A percentile compares a stretch with the other conserved stretches of the same genome.
Evolutionary conservation across 2,888 invertebrate genomes (phyloP).

Genomic region (Netelia fuscicornis): DNA sequence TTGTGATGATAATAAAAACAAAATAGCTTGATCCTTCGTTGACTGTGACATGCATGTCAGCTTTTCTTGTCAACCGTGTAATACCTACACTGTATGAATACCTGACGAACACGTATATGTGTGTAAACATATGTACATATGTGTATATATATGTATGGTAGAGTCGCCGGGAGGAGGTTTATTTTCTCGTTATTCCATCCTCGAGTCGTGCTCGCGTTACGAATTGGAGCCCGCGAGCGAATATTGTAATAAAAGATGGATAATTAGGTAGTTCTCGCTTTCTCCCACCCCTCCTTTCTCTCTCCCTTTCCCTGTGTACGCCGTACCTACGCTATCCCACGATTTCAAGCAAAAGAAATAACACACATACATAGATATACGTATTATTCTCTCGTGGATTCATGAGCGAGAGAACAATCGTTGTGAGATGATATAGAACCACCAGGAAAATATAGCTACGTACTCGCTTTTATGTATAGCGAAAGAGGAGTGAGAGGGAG

Average conservation of each 20-base stretch:
- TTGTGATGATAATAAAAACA: not conserved
- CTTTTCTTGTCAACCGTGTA: conserved; percentile 20
- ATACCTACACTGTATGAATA: not conserved
- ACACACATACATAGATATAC: not conserved
- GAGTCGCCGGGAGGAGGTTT: conserved; percentile 54
- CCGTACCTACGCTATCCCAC: not conserved
- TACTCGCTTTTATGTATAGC: conserved; percentile 23
- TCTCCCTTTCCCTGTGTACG: not conserved
- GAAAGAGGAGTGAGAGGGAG: not conserved
- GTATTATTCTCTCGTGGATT: conserved; percentile 22
- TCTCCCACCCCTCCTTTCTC: not conserved
- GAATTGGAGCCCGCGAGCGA: conserved; percentile 71
- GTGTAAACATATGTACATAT: not conserved
- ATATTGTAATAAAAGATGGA: conserved; percentile 55
- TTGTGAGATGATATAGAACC: not conserved
- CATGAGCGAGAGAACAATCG: conserved; percentile 53
- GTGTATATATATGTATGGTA: conserved; percentile 3
- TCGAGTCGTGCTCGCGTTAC: conserved; percentile 57
- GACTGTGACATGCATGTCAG: conserved; percentile 23
- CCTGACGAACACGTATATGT: not conserved
- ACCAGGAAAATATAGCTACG: conserved; percentile 26
- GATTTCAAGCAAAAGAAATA: conserved; percentile 3
- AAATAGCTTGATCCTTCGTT: not conserved
- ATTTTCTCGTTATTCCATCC: conserved; percentile 52
- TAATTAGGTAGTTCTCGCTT: conserved; percentile 31